These are phyloP conservation scores for Dromaius novaehollandiae DNA, from an alignment of 2,113 vertebrate species.

Conservation along the genomic window DNA sequence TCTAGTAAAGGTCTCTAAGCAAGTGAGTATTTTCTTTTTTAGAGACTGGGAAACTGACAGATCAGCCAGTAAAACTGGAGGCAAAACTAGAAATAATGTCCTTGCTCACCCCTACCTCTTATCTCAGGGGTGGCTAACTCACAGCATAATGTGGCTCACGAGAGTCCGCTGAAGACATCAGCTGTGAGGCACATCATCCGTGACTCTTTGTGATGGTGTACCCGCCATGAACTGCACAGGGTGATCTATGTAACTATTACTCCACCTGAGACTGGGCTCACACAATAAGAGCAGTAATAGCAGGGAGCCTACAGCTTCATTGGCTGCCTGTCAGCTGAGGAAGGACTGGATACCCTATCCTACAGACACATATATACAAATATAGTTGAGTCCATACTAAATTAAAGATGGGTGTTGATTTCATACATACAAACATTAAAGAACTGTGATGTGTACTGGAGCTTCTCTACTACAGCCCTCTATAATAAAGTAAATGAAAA, in stretches of 20 bases:
- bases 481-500: background rate
- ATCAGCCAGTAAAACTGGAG: background rate
- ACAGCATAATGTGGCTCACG: background rate
- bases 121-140: background rate
- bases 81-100: background rate
- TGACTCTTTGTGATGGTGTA: background rate
- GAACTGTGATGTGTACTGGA: background rate
- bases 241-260: background rate
- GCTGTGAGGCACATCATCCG: accelerated
- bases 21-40: background rate
- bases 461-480: background rate
- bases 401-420: background rate
- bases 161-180: background rate
- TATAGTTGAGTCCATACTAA: background rate
- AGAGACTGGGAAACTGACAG: background rate
- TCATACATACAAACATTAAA: background rate
- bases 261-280: background rate
- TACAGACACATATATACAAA: background rate
- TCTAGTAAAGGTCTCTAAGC: background rate
- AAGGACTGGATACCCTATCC: background rate
- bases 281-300: background rate
- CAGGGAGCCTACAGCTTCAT: background rate
- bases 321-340: background rate
- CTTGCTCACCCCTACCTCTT: background rate
- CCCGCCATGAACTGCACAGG: background rate